Evolutionary conservation across 2,888 invertebrate species (phyloP).

Genomic region (Platerodrilus igneus): DNA sequence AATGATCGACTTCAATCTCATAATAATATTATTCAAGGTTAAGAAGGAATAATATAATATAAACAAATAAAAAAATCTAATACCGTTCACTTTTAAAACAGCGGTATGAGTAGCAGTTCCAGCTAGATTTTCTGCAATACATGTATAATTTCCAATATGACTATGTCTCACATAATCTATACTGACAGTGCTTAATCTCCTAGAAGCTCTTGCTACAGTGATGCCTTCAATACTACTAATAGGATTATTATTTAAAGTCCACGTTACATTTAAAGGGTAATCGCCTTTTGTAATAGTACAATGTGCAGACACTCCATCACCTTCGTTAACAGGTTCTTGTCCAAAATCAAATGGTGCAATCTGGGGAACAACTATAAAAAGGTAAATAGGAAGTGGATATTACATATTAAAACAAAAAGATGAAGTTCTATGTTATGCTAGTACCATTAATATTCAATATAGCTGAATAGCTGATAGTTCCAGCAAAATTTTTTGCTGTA

Average conservation of each 20-base stretch:
- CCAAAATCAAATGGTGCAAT: conserved; percentile 69
- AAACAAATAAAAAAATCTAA: too few relatives aligned
- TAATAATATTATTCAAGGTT: too few relatives aligned
- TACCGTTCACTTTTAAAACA: conserved; percentile 52
- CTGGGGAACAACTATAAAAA: conserved; percentile 59
- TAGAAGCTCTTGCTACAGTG: conserved; percentile 43
- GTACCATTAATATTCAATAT: conserved; percentile 69
- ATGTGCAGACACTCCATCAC: conserved; percentile 69
- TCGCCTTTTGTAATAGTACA: conserved; percentile 79
- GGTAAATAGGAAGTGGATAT: neutral
- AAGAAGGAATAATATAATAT: too few relatives aligned
- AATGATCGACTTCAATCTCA: too few relatives aligned
- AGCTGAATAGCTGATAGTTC: conserved; percentile 62
- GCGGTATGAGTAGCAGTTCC: conserved; percentile 50
- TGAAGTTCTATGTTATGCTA: too few relatives aligned
- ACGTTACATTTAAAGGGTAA: conserved; percentile 69
- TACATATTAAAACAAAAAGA: conserved; percentile 2
- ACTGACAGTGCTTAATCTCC: conserved; percentile 50
- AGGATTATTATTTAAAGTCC: conserved; percentile 57
- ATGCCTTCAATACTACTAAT: conserved; percentile 48
- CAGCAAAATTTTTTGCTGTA: conserved; percentile 67
- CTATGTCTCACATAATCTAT: conserved; percentile 50
- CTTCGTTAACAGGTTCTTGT: conserved; percentile 71
- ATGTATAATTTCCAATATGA: conserved; percentile 53
- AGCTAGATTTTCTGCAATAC: conserved; percentile 50